Percentiles rank a stretch among this genome's conserved stretches.
Conservation (phyloP, 2,113 vertebrate species). For the Rallus limicola region DNA sequence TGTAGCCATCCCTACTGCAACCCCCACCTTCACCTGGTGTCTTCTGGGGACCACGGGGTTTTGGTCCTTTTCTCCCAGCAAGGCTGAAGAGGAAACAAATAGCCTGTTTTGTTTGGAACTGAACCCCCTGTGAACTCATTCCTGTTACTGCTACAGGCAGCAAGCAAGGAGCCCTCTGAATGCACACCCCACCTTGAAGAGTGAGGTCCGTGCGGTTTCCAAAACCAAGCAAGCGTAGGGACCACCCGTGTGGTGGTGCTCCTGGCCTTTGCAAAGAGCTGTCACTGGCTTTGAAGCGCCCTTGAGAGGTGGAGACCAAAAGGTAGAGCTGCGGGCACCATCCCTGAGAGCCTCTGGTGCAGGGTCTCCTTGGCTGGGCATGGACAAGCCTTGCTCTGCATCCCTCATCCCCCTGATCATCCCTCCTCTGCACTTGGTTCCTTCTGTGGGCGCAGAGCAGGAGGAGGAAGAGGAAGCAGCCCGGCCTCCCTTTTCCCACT, state of each 20-base stretch:
- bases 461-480: neutral
- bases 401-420: neutral
- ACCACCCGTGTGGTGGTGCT: rapidly evolving
- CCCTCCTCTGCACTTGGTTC: neutral
- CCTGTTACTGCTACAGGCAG: neutral
- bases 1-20: rapidly evolving
- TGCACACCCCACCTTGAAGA: rapidly evolving
- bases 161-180: rapidly evolving
- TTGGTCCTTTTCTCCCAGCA: neutral
- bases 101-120: neutral
- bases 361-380: rapidly evolving
- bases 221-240: neutral
- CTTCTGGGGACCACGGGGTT: neutral
- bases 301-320: neutral
- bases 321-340: neutral
- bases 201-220: rapidly evolving
- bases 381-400: neutral
- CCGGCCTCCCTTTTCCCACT: neutral
- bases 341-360: neutral
- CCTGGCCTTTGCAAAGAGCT: neutral
- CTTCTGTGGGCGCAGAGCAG: rapidly evolving
- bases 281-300: neutral
- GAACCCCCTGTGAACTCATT: neutral
- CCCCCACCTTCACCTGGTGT: neutral
- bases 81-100: rapidly evolving